A percentile compares a stretch with the other conserved stretches of the same genome.
Evolutionary conservation across 2,797 vertebrate genomes (phyloP).

Genomic region (Antennarius maculatus): DNA sequence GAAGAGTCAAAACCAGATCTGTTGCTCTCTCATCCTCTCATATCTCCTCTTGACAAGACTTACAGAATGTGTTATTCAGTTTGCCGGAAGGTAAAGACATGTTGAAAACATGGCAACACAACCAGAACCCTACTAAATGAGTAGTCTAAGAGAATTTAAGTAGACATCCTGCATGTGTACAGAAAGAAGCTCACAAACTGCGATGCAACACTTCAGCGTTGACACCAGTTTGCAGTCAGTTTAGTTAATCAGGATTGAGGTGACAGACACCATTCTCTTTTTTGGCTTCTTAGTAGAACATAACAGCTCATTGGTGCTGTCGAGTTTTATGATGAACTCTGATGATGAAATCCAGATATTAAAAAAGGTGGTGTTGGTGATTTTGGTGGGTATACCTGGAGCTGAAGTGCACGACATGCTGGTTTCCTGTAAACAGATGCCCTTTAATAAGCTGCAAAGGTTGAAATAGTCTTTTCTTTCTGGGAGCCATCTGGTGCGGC

Average conservation of each 20-base stretch:
- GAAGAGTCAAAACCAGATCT: constrained; percentile 47
- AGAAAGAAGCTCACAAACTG: not conserved
- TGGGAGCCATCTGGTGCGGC: constrained; percentile 4
- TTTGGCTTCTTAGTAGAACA: constrained; percentile 1
- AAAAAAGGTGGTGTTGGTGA: not conserved
- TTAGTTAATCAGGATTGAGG: constrained; percentile 1
- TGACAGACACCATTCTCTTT: not conserved
- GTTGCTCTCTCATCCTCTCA: constrained; percentile 58
- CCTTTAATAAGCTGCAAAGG: not conserved
- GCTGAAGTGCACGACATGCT: not conserved
- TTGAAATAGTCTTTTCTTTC: not conserved
- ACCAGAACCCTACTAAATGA: constrained; percentile 34
- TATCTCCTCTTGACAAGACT: constrained; percentile 57
- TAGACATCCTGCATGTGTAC: not conserved
- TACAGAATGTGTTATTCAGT: constrained; percentile 56
- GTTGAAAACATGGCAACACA: constrained; percentile 47
- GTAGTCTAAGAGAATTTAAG: constrained; percentile 26
- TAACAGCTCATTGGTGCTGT: no score
- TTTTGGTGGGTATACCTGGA: not conserved
- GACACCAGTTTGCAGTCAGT: not conserved
- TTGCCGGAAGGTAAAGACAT: constrained; percentile 54
- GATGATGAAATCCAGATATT: not conserved
- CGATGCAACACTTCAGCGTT: constrained; percentile 9
- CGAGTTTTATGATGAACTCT: not conserved
- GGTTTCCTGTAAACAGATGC: constrained; percentile 2